These are phyloP conservation scores for Tenthredo notha DNA, from an alignment of 2,888 invertebrate genomes.

Conservation along the genomic window DNA sequence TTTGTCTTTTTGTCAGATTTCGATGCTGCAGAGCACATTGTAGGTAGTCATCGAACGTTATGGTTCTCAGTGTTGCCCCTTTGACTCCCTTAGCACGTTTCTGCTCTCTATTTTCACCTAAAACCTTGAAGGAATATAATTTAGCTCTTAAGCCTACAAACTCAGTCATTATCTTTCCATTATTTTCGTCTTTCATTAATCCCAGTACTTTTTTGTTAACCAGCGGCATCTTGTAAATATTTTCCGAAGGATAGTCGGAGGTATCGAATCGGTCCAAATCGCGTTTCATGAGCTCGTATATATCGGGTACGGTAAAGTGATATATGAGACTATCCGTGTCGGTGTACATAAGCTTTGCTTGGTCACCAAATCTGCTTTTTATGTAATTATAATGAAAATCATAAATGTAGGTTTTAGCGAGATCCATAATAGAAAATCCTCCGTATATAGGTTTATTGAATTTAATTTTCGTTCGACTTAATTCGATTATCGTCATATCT, in stretches of 20 bases:
- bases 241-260: conserved; percentile 60
- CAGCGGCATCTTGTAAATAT: conserved; percentile 63
- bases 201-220: conserved; percentile 67
- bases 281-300: conserved; percentile 67
- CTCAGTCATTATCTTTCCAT: conserved; percentile 64
- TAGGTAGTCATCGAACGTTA: conserved; percentile 55
- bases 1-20: conserved; percentile 52
- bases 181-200: conserved; percentile 68
- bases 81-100: conserved; percentile 55
- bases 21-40: conserved; percentile 44
- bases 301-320: conserved; percentile 68
- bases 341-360: conserved; percentile 64
- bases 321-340: conserved; percentile 70
- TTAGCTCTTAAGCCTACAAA: conserved; percentile 67
- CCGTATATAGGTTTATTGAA: conserved; percentile 57
- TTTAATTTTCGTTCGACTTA: conserved; percentile 61
- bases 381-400: conserved; percentile 57
- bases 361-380: conserved; percentile 40
- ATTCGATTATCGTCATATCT: conserved; percentile 71
- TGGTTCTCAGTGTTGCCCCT: conserved; percentile 46
- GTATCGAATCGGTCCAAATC: conserved; percentile 70
- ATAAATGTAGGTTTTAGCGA: conserved; percentile 55
- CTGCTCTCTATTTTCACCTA: conserved; percentile 41
- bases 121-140: conserved; percentile 60
- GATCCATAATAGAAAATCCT: conserved; percentile 53